A percentile compares a stretch with the other conserved stretches of the same genome.
Conservation (phyloP, 2,113 vertebrate genomes). For the Eulemur rufifrons region DNA sequence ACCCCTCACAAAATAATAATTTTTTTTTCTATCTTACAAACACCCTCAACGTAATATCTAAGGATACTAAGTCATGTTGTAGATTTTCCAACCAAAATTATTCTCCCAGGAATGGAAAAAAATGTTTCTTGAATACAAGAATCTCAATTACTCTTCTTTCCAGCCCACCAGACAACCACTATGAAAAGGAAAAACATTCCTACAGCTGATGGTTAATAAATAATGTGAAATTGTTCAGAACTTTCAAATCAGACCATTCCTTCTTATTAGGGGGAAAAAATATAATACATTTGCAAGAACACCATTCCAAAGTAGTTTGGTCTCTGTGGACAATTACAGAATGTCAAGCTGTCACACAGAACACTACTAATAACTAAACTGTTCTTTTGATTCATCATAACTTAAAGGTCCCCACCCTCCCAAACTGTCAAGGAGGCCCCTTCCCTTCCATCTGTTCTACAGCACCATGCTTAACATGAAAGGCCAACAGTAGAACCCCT, state of each 20-base stretch:
- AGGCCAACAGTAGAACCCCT: not conserved
- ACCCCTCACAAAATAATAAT: not conserved
- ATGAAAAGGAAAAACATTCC: not conserved
- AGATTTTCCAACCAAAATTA: conserved; percentile 33
- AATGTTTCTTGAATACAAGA: not conserved
- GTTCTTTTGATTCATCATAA: conserved; percentile 62
- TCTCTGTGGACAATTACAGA: conserved; percentile 50
- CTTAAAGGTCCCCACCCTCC: conserved; percentile 51
- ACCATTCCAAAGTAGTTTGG: conserved; percentile 23
- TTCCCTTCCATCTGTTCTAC: conserved; percentile 61
- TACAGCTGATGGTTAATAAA: conserved; percentile 25
- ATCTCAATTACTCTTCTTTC: not conserved
- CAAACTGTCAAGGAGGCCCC: not conserved
- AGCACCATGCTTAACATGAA: conserved; percentile 39
- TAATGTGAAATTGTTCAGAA: conserved; percentile 56
- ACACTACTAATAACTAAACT: conserved; percentile 55
- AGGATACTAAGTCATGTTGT: not conserved
- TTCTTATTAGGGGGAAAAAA: not conserved
- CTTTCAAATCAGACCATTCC: conserved; percentile 38
- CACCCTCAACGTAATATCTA: not conserved
- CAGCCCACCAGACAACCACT: not conserved
- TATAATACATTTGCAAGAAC: not conserved
- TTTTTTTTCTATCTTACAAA: not conserved
- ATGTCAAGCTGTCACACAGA: conserved; percentile 62
- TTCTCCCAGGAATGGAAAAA: conserved; percentile 12